Conservation (phyloP, 92 coral and sea anemone genomes). For the Epizoanthus ramosus region DNA sequence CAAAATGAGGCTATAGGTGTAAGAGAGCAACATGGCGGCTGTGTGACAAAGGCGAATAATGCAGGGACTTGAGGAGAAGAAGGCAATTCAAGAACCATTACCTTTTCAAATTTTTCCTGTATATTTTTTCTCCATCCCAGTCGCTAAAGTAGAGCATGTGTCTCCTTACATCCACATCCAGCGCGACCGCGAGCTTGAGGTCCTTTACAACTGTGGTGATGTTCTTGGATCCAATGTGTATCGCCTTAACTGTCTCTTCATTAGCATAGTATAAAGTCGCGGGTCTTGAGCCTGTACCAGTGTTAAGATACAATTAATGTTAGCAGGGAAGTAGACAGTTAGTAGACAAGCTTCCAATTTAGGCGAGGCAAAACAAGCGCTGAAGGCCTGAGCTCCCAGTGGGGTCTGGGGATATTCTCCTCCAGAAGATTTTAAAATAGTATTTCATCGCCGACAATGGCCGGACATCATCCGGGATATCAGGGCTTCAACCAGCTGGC, state of each 20-base stretch:
- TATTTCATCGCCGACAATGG: no score
- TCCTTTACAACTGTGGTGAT: conserved; percentile 24
- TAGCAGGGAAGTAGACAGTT: no score
- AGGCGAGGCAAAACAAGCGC: no score
- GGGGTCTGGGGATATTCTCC: no score
- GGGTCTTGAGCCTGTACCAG: conserved; percentile 21
- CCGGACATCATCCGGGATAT: no score
- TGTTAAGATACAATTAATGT: no score
- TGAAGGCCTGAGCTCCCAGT: no score
- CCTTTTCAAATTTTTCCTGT: conserved; percentile 61
- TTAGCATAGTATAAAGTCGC: conserved; percentile 18
- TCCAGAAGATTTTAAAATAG: no score
- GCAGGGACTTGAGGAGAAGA: not conserved
- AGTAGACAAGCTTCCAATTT: no score
- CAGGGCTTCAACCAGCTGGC: no score
- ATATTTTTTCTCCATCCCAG: conserved; percentile 38
- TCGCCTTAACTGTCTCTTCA: not conserved
- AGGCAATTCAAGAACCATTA: not conserved
- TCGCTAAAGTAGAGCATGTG: conserved; percentile 68
- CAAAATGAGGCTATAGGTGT: no score
- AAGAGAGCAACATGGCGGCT: no score
- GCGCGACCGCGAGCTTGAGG: conserved; percentile 39
- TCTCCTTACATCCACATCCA: conserved; percentile 63
- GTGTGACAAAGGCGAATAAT: not conserved
- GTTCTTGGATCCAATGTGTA: conserved; percentile 35